A percentile compares a stretch with the other conserved stretches of the same genome.
Evolutionary conservation across 1,140 invertebrate genomes (phyloP).

Genomic region (Anthonomus grandis): DNA sequence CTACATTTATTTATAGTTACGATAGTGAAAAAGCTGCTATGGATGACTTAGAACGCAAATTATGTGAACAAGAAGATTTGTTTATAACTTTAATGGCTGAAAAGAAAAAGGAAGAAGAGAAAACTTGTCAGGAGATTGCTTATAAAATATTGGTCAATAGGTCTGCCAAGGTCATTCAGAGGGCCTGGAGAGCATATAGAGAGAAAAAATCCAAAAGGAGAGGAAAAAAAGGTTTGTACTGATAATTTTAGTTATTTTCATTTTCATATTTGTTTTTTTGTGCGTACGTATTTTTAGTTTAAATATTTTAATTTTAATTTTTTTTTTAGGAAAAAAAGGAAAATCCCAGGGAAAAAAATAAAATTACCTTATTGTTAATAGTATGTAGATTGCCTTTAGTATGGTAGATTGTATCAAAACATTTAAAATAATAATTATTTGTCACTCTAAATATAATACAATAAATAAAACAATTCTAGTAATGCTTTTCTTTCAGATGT

Average conservation of each 20-base stretch:
- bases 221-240: constrained; percentile 23
- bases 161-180: constrained; percentile 40
- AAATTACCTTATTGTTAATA: too few species aligned
- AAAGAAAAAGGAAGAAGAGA: constrained; percentile 37
- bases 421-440: too few species aligned
- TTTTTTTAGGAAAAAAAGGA: not conserved
- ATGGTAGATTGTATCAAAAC: too few species aligned
- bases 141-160: constrained; percentile 36
- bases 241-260: too few species aligned
- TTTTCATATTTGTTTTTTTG: too few species aligned
- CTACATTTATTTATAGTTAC: constrained; percentile 28
- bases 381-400: too few species aligned
- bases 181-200: constrained; percentile 38
- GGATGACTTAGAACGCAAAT: constrained; percentile 34
- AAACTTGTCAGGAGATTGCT: constrained; percentile 33
- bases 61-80: constrained; percentile 40
- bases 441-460: too few species aligned
- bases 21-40: constrained; percentile 34
- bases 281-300: too few species aligned
- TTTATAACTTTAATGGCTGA: constrained; percentile 38
- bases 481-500: too few species aligned
- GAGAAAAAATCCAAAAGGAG: constrained; percentile 24
- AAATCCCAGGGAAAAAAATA: too few species aligned
- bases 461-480: too few species aligned
- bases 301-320: not conserved